Conservation (phyloP, 2,888 invertebrate genomes). For the Ecliptopera silaceata region DNA sequence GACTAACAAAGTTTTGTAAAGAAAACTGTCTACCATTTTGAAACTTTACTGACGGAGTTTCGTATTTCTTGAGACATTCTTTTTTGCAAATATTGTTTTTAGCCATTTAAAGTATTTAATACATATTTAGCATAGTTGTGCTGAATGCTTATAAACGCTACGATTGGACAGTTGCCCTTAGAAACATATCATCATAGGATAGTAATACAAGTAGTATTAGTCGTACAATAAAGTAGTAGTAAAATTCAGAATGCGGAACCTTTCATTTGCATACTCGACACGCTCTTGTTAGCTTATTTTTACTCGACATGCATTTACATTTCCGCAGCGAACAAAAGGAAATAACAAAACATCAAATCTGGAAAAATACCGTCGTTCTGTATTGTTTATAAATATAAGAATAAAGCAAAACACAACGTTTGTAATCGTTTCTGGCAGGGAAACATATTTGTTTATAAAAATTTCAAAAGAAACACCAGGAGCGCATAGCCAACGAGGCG, state of each 20-base stretch:
- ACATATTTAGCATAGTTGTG: too few species aligned
- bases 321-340: neutral
- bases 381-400: neutral
- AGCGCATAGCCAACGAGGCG: slow-evolving; percentile 21
- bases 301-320: slow-evolving; percentile 3
- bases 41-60: neutral
- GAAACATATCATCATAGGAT: too few species aligned
- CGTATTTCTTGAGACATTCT: neutral
- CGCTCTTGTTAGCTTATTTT: slow-evolving; percentile 1
- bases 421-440: neutral
- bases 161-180: too few species aligned
- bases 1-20: neutral
- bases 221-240: too few species aligned
- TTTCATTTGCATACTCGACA: slow-evolving; percentile 1
- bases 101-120: too few species aligned
- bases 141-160: too few species aligned
- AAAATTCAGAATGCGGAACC: slow-evolving; percentile 1
- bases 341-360: neutral
- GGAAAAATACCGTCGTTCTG: neutral
- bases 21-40: neutral
- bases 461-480: slow-evolving; percentile 13
- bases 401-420: neutral
- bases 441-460: slow-evolving; percentile 13
- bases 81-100: too few species aligned
- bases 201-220: too few species aligned